Conservation (phyloP, 2,888 invertebrate genomes). For the Hemicrepidius hirtus region DNA sequence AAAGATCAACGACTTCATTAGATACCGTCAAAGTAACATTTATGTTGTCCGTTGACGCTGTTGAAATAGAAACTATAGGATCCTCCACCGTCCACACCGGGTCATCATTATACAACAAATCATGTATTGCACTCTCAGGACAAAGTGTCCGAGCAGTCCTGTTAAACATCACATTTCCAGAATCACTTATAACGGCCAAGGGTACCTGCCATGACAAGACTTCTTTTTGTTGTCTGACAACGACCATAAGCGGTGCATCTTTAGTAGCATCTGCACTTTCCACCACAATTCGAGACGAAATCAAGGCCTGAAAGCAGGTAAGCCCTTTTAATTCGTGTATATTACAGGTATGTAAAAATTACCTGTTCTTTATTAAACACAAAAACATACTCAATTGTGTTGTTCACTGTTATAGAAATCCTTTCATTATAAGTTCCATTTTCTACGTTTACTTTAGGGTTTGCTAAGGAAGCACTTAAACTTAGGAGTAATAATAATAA, state of each 20-base stretch:
- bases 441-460: neutral
- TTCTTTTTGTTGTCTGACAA: constrained; percentile 83
- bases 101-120: constrained; percentile 24
- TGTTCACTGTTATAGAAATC: constrained; percentile 33
- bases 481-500: neutral
- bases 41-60: constrained; percentile 76
- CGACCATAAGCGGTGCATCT: constrained; percentile 81
- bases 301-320: neutral
- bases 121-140: constrained; percentile 72
- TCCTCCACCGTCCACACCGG: constrained; percentile 54
- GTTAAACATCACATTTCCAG: constrained; percentile 72
- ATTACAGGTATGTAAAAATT: neutral
- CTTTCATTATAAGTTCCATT: constrained; percentile 15
- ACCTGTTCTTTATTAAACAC: constrained; percentile 39
- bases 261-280: constrained; percentile 67
- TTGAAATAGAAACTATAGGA: constrained; percentile 69
- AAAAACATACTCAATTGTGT: constrained; percentile 44
- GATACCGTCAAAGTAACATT: constrained; percentile 76
- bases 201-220: constrained; percentile 89
- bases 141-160: constrained; percentile 78
- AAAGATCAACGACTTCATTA: constrained; percentile 77
- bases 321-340: no score
- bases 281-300: constrained; percentile 56
- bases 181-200: constrained; percentile 74
- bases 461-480: constrained; percentile 15